A percentile compares a stretch with the other conserved stretches of the same genome.
Evolutionary conservation across 2,113 vertebrate genomes (phyloP).

Genomic region (Brachypodius melanocephalos): DNA sequence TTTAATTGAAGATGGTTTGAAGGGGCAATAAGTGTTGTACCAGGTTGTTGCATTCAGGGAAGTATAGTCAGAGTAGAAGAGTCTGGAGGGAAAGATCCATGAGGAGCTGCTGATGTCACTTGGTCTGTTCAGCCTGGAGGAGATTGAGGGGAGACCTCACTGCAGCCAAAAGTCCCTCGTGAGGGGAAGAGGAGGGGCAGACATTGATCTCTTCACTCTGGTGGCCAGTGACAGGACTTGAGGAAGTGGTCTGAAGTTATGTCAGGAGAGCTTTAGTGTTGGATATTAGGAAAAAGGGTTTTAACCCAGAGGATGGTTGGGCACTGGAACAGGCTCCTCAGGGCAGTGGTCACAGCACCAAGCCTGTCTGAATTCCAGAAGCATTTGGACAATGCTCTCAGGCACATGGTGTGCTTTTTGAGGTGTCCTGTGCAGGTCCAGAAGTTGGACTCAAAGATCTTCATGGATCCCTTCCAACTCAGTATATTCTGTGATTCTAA

Average conservation of each 20-base stretch:
- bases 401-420: too few relatives aligned
- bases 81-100: neutral
- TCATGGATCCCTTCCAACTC: neutral
- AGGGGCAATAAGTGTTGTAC: neutral
- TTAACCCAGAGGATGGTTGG: neutral
- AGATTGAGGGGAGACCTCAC: neutral
- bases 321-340: neutral
- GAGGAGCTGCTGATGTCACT: neutral
- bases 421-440: neutral
- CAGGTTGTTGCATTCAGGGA: neutral
- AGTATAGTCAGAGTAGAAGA: neutral
- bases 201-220: neutral
- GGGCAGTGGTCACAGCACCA: neutral
- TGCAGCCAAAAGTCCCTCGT: accelerated
- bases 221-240: accelerated
- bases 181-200: neutral
- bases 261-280: neutral
- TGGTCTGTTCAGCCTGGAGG: neutral
- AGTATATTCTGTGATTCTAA: neutral
- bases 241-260: neutral
- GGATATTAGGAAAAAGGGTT: neutral
- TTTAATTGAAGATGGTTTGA: neutral
- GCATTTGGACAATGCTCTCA: neutral
- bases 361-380: neutral
- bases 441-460: neutral